Percentiles rank a stretch among this genome's conserved stretches.
These are phyloP conservation scores for Matsumurasca onukii DNA, from an alignment of 1,140 invertebrate genomes.

Conservation along the genomic window DNA sequence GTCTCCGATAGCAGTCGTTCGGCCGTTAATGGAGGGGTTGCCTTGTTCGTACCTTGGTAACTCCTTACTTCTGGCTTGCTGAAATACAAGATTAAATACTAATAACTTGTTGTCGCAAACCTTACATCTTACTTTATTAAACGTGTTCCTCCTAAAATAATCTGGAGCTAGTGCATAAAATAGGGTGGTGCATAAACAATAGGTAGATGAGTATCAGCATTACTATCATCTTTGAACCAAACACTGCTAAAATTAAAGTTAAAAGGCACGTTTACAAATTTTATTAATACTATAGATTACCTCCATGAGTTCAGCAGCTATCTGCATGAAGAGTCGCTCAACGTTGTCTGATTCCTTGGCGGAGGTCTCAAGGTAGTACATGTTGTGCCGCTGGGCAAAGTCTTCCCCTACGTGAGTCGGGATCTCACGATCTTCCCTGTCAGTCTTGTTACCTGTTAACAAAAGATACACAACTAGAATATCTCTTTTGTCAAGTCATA, in stretches of 20 bases:
- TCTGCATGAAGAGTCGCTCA: conserved; percentile 94
- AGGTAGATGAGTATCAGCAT: too few relatives aligned
- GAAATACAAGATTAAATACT: conserved; percentile 45
- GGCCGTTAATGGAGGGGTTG: conserved; percentile 69
- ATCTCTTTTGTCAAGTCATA: not conserved
- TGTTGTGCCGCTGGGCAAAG: conserved; percentile 91
- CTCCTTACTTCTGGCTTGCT: conserved; percentile 78
- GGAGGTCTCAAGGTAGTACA: conserved; percentile 98
- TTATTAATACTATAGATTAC: too few relatives aligned
- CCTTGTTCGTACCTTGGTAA: conserved; percentile 67
- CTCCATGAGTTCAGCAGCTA: conserved; percentile 90
- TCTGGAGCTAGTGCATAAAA: too few relatives aligned
- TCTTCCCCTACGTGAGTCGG: conserved; percentile 93
- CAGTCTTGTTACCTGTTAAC: conserved; percentile 87
- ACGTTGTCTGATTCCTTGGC: conserved; percentile 98
- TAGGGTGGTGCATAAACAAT: too few relatives aligned
- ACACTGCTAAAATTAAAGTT: too few relatives aligned
- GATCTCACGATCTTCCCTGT: conserved; percentile 92
- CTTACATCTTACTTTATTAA: too few relatives aligned
- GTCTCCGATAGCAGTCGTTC: conserved; percentile 66
- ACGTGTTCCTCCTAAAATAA: too few relatives aligned
- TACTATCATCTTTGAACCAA: too few relatives aligned
- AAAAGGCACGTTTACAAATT: too few relatives aligned
- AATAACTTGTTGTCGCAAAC: too few relatives aligned
- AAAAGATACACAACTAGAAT: not conserved